Conservation (phyloP, 2,797 vertebrate genomes). For the Masticophis lateralis region DNA sequence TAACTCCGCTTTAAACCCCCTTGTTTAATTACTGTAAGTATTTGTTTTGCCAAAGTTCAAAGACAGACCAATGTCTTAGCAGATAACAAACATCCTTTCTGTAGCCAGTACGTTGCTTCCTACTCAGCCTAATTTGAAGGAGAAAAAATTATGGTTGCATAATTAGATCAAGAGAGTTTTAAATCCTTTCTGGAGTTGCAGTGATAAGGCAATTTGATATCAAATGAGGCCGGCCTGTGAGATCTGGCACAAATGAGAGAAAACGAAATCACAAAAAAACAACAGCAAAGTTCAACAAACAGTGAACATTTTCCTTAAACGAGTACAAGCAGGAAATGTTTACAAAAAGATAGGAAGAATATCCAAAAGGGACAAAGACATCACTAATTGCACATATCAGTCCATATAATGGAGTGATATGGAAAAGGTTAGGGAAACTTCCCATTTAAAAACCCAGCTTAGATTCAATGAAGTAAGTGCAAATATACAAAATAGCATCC, state of each 20-base stretch:
- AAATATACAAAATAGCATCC: background rate
- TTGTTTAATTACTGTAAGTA: background rate
- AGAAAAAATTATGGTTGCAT: constrained; percentile 16
- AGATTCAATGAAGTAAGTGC: background rate
- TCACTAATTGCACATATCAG: constrained; percentile 7
- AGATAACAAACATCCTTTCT: background rate
- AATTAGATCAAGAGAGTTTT: background rate
- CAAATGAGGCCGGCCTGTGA: background rate
- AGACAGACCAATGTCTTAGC: background rate
- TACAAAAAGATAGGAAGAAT: constrained; percentile 17
- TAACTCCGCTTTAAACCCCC: background rate
- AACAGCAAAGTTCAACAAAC: background rate
- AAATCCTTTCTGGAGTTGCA: background rate
- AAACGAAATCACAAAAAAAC: background rate
- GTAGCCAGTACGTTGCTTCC: background rate
- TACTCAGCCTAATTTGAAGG: background rate
- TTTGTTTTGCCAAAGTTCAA: background rate
- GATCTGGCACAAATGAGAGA: background rate
- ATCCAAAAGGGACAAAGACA: background rate
- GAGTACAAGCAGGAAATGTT: constrained; percentile 29
- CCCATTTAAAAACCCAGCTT: background rate
- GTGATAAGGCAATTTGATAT: background rate
- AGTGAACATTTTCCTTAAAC: background rate
- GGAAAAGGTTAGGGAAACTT: background rate
- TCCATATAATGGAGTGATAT: constrained; percentile 34